Base-by-base conservation (phyloP, 2,797 vertebrate species). In the Anguilla pacifica region DNA sequence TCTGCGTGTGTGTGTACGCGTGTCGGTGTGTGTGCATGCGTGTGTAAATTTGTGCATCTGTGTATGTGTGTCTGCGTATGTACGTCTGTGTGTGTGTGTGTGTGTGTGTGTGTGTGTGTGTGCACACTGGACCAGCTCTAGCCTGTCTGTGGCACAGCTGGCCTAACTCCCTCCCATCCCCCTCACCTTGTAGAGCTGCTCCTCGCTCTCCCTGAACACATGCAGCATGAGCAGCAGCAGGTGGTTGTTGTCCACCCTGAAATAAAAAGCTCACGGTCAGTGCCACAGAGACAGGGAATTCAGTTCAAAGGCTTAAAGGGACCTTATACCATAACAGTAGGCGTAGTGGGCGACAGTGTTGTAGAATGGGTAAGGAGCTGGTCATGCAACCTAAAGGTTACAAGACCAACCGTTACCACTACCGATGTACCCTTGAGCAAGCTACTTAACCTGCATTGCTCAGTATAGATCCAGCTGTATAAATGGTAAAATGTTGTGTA, bases 161-260 rank as follows among this genome's bases (percentile, higher is more conserved):
- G 17, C 39, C 77, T 2, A 0, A 6, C 49, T 51, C 49, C 49
- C 2, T 64, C 70, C 81, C 53, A 6, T 1, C 5, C 61, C 2
- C 46, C 67, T 72, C 88, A 99, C 99, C 97, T 97, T 98, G 92
- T 97, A 97, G n/a, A 99, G 95, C 92, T 99, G 98, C 83, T 99
- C 99, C 91, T 99, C 99, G 0, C 99, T 99, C 93, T 99, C 99
- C 92, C 98, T 96, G 88, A 99, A 99, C 3, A 99, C 99, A 0
- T 99, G 98, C 91, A 99, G 98, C 99, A 99, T 99, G 90, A 99
- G 96, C 43, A 99, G 96, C 81, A 99, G 96, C 49, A 99, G 91
- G 87, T 99, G 98, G 92, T 99, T 99, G 94, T 99, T 99, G 94
- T 99, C 99, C 59, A 99, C 99, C 92, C 98, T 99, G 96, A 49